Conservation (phyloP, 2,888 invertebrate species). For the Synergus umbraculus region DNA sequence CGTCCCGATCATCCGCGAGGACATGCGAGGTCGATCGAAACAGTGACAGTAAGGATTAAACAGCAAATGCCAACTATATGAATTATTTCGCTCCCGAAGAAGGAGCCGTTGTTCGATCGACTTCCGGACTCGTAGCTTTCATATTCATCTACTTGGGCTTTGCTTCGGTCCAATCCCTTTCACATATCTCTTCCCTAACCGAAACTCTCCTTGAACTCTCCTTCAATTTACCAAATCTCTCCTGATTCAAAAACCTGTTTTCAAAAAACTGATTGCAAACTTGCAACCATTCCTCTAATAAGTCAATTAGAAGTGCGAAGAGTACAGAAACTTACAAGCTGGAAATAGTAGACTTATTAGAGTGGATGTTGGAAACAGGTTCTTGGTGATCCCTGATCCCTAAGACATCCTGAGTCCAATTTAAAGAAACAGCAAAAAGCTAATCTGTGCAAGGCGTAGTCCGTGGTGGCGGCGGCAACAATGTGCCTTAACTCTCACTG, state of each 20-base stretch:
- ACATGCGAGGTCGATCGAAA: constrained; percentile 64
- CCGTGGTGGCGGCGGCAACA: constrained; percentile 62
- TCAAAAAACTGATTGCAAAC: neutral
- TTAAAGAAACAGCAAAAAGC: constrained; percentile 42
- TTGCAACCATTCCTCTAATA: neutral
- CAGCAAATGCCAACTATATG: constrained; percentile 36
- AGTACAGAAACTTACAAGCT: neutral
- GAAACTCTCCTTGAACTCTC: neutral
- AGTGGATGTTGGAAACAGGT: constrained; percentile 5
- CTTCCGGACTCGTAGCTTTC: constrained; percentile 64
- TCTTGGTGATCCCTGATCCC: constrained; percentile 6
- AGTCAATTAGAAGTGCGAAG: neutral
- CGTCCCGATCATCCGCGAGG: constrained; percentile 62
- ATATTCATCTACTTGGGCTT: constrained; percentile 67
- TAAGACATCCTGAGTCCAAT: constrained; percentile 39
- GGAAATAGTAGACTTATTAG: neutral
- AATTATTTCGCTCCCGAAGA: constrained; percentile 45
- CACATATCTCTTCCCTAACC: neutral
- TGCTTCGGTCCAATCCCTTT: constrained; percentile 52
- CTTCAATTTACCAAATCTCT: neutral
- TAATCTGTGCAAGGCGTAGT: constrained; percentile 62
- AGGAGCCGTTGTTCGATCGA: constrained; percentile 61
- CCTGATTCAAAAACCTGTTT: neutral
- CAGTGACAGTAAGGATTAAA: constrained; percentile 36
- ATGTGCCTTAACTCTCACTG: constrained; percentile 67